A percentile compares a stretch with the other conserved stretches of the same genome.
phyloP scores from a whole-genome alignment of 2,113 vertebrate species.

The Isurus oxyrinchus region DNA sequence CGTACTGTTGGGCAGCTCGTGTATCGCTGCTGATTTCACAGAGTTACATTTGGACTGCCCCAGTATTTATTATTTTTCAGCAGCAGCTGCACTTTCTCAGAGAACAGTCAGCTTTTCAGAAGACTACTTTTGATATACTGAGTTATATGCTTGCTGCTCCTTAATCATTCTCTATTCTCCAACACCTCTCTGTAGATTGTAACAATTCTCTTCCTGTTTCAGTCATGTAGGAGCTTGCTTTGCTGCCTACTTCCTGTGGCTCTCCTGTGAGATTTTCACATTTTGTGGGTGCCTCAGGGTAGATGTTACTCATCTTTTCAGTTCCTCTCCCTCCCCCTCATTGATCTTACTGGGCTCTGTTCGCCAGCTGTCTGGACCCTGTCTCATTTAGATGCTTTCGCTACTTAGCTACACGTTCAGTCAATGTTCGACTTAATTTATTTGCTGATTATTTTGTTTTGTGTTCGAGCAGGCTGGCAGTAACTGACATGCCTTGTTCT shows the following conservation, averaged over 20 bases:
- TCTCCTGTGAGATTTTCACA: not conserved
- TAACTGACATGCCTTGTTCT: no score
- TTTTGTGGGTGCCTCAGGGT: not conserved
- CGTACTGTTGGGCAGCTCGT: not conserved
- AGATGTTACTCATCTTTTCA: not conserved
- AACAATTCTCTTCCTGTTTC: not conserved
- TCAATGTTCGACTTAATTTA: not conserved
- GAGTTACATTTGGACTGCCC: not conserved
- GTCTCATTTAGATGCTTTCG: no score
- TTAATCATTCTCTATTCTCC: not conserved
- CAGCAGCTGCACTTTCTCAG: not conserved
- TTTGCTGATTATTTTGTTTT: not conserved
- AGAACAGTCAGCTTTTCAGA: not conserved
- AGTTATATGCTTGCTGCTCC: not conserved
- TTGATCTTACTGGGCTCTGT: not conserved
- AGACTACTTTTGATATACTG: not conserved
- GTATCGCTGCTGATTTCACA: not conserved
- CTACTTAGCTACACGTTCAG: no score
- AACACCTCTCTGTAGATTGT: not conserved
- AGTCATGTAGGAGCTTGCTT: not conserved
- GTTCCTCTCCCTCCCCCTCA: not conserved
- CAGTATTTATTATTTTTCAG: not conserved
- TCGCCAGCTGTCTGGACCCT: not conserved
- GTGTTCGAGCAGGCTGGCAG: not conserved
- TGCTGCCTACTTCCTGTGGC: not conserved